These are phyloP conservation scores for Caenorhabditis sinica DNA, from an alignment of 2,888 invertebrate species.

Conservation along the genomic window DNA sequence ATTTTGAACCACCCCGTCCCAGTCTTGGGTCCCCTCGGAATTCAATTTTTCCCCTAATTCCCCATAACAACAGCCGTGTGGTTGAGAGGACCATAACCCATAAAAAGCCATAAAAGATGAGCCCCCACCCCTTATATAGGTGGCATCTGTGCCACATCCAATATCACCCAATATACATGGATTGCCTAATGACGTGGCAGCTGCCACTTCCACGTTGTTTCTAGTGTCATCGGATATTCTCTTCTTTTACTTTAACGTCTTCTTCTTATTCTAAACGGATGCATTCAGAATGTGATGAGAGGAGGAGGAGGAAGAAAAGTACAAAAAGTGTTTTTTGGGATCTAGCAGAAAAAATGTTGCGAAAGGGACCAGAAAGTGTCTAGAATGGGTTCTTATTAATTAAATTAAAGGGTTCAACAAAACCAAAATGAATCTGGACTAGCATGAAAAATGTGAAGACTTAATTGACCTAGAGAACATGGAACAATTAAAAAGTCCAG, in stretches of 20 bases:
- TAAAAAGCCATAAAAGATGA: constrained; percentile 42
- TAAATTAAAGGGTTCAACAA: neutral
- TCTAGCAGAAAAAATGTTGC: neutral
- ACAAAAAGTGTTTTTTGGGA: neutral
- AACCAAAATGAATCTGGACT: neutral
- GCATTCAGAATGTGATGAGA: constrained; percentile 60
- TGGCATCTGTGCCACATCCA: constrained; percentile 33
- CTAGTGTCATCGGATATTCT: constrained; percentile 25
- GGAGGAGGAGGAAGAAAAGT: neutral
- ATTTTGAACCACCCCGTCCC: too few species aligned
- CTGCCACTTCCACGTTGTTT: constrained; percentile 28
- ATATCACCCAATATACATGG: constrained; percentile 27
- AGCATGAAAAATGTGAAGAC: neutral
- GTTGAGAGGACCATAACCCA: constrained; percentile 31
- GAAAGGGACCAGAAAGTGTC: neutral
- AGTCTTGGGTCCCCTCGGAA: neutral
- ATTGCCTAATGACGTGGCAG: constrained; percentile 52
- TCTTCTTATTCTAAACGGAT: constrained; percentile 39
- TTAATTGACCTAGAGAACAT: neutral
- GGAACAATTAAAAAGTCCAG: constrained; percentile 10
- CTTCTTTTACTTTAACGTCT: neutral
- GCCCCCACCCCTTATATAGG: neutral
- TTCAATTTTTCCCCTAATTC: too few species aligned
- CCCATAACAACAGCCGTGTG: constrained; percentile 8
- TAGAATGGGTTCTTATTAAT: neutral